phyloP scores from a whole-genome alignment of 1,140 invertebrate genomes.

The Lepidurus arcticus region DNA sequence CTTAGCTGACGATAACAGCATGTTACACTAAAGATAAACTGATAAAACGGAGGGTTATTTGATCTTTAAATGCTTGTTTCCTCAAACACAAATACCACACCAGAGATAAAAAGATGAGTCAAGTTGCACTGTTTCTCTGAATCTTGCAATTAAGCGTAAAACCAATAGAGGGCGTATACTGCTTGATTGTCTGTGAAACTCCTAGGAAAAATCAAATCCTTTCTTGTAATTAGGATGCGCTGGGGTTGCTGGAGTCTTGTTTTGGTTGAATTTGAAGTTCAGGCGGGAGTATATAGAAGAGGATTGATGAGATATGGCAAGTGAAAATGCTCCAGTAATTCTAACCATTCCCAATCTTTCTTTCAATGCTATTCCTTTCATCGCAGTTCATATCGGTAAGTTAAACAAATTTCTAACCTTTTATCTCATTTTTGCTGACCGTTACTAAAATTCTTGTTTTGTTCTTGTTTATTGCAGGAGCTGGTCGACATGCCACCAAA shows the following conservation, averaged over 20 bases:
- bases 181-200: too few species aligned
- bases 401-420: constrained; percentile 5
- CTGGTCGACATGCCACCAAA: constrained; percentile 30
- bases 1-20: background rate
- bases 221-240: too few species aligned
- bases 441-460: background rate
- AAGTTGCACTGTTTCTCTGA: too few species aligned
- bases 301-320: background rate
- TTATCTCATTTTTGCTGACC: background rate
- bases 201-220: too few species aligned
- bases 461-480: constrained; percentile 32
- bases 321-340: background rate
- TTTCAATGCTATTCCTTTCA: constrained; percentile 11
- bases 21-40: background rate
- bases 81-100: too few species aligned
- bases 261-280: too few species aligned
- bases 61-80: too few species aligned
- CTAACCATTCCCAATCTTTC: constrained; percentile 13
- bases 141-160: too few species aligned
- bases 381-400: constrained; percentile 6
- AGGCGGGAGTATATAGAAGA: background rate
- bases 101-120: too few species aligned
- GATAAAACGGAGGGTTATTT: too few species aligned
- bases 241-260: too few species aligned
- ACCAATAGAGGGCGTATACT: too few species aligned